These are phyloP conservation scores for Cyaniris semiargus DNA, from an alignment of 2,888 invertebrate genomes.

Conservation along the genomic window DNA sequence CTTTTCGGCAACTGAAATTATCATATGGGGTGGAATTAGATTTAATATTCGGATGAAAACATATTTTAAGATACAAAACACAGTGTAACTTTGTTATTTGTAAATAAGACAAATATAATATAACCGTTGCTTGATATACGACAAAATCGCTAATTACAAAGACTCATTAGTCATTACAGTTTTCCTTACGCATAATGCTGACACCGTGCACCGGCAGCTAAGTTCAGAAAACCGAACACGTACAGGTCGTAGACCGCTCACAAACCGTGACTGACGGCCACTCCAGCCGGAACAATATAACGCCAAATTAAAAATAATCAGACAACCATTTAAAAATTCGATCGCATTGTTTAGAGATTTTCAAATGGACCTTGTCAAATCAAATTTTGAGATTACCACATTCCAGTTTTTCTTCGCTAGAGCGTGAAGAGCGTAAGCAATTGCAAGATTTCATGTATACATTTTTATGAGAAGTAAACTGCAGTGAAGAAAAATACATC, in stretches of 20 bases:
- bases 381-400: background rate
- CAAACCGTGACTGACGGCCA: conserved; percentile 44
- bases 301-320: conserved; percentile 25
- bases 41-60: background rate
- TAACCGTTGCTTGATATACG: no score
- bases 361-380: conserved; percentile 20
- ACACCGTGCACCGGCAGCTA: conserved; percentile 33
- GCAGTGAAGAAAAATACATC: background rate
- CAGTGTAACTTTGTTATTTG: no score
- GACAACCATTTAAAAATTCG: conserved; percentile 21
- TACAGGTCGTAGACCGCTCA: conserved; percentile 46
- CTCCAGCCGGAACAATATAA: conserved; percentile 8
- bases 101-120: no score
- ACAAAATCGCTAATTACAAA: background rate
- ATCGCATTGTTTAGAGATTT: conserved; percentile 1
- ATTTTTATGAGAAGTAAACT: background rate
- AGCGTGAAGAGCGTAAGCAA: background rate
- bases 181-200: conserved; percentile 11
- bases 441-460: background rate
- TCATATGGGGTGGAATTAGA: background rate
- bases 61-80: no score
- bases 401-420: conserved; percentile 15
- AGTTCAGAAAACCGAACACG: conserved; percentile 42
- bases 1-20: background rate
- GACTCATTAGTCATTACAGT: no score